phyloP scores from a whole-genome alignment of 1,140 invertebrate genomes.

The Drosophila paulistorum region DNA sequence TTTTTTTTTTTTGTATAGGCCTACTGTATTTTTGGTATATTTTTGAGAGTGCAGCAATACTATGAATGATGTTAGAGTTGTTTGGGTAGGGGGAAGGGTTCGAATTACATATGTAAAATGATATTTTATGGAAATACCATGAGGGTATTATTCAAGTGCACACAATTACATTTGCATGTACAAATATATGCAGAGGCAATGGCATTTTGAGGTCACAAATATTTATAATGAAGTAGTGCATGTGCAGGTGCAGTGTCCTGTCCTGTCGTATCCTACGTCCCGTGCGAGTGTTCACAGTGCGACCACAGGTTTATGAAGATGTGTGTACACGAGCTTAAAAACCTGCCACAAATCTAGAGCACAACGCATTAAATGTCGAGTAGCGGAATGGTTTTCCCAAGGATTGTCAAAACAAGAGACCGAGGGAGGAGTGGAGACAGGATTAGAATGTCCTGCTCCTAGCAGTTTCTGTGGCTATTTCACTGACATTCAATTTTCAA shows the following conservation, averaged over 20 bases:
- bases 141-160: conserved; percentile 50
- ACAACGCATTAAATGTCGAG: conserved; percentile 19
- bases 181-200: background rate
- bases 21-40: conserved; percentile 44
- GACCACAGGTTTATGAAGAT: conserved; percentile 38
- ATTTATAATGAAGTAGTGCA: conserved; percentile 64
- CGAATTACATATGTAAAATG: conserved; percentile 52
- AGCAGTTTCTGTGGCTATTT: conserved; percentile 41
- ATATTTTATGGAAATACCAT: conserved; percentile 51
- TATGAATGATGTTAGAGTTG: background rate
- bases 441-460: background rate
- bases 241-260: conserved; percentile 4
- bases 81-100: background rate
- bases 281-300: background rate
- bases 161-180: conserved; percentile 32
- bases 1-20: conserved; percentile 33
- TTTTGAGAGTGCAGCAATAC: background rate
- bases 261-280: too few relatives aligned
- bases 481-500: conserved; percentile 75
- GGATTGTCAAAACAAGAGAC: conserved; percentile 1
- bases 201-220: conserved; percentile 42
- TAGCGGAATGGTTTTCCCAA: background rate
- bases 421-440: background rate
- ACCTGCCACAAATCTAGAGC: conserved; percentile 14
- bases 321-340: conserved; percentile 6